Conservation (phyloP, 1,140 invertebrate genomes). For the Cydia splendana region DNA sequence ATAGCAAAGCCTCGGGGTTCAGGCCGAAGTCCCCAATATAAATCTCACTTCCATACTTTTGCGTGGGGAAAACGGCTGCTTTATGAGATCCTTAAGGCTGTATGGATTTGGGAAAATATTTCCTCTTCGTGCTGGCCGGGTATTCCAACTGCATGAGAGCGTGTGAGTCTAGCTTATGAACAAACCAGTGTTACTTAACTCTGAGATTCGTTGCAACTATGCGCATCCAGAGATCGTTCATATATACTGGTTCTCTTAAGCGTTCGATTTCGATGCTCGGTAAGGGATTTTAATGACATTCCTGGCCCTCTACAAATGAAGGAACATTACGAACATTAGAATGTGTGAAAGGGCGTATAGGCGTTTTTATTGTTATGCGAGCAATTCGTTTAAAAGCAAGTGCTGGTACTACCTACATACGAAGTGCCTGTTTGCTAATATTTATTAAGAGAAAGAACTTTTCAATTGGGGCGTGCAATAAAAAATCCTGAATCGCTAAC, state of each 20-base stretch:
- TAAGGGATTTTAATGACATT: neutral
- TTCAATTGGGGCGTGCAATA: slow-evolving; percentile 56
- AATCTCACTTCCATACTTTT: slow-evolving; percentile 80
- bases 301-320: slow-evolving; percentile 72
- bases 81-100: slow-evolving; percentile 81
- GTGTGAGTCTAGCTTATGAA: neutral
- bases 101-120: slow-evolving; percentile 81
- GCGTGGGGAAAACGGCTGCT: slow-evolving; percentile 78
- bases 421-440: slow-evolving; percentile 75
- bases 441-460: slow-evolving; percentile 64
- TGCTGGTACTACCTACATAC: slow-evolving; percentile 68
- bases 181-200: neutral
- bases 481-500: slow-evolving; percentile 43
- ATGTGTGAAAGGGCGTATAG: slow-evolving; percentile 75
- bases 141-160: neutral
- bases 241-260: neutral
- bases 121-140: slow-evolving; percentile 65
- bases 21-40: slow-evolving; percentile 76
- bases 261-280: neutral
- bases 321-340: slow-evolving; percentile 75
- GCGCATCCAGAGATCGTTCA: neutral
- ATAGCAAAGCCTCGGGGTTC: slow-evolving; percentile 73
- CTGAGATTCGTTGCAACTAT: neutral
- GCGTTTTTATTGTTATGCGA: slow-evolving; percentile 76
- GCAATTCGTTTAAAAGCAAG: slow-evolving; percentile 78